Conservation (phyloP, 2,797 vertebrate genomes). For the Tragelaphus eurycerus region DNA sequence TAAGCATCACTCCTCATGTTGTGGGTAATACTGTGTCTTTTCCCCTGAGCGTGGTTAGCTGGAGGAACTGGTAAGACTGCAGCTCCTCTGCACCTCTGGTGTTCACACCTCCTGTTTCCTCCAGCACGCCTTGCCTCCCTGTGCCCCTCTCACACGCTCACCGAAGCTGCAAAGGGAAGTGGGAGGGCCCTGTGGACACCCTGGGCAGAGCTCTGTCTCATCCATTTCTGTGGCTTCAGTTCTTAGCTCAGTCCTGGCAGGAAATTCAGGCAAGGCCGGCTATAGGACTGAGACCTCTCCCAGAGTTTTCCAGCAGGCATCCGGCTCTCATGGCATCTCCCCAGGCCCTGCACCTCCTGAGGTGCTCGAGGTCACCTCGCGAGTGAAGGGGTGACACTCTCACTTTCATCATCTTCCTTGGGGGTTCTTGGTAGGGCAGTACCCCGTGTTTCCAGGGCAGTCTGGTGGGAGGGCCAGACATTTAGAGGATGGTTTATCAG, state of each 20-base stretch:
- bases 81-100: not conserved
- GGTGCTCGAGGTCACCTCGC: not conserved
- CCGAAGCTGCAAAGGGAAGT: not conserved
- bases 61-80: not conserved
- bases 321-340: not conserved
- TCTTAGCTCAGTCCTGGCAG: not conserved
- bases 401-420: accelerated
- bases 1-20: not conserved
- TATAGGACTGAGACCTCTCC: not conserved
- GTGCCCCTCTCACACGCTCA: accelerated
- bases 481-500: not conserved
- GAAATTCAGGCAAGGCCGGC: not conserved
- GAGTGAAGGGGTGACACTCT: not conserved
- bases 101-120: not conserved
- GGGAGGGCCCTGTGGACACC: not conserved
- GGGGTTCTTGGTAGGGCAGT: not conserved
- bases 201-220: not conserved
- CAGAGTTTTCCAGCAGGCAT: not conserved
- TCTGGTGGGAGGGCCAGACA: not conserved
- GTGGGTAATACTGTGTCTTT: not conserved
- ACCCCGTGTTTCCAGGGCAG: not conserved
- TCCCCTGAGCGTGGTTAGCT: not conserved
- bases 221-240: not conserved
- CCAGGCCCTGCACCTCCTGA: not conserved
- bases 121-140: accelerated